A percentile compares a stretch with the other conserved stretches of the same genome.
These are phyloP conservation scores for Heteractis magnifica DNA, from an alignment of 92 coral and sea anemone species.

Conservation along the genomic window DNA sequence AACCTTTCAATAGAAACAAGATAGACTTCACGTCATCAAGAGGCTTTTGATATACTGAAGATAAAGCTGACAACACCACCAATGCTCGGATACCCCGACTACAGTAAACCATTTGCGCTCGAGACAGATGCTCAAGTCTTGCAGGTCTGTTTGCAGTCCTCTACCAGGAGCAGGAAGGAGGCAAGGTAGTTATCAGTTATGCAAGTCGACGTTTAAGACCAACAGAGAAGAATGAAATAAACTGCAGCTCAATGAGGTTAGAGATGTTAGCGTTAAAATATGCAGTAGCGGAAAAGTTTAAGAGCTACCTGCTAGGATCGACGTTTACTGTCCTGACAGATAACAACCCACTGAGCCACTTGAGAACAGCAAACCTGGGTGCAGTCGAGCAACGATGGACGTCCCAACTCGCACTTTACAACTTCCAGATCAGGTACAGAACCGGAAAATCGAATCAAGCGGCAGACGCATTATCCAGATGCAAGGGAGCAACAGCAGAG, in stretches of 20 bases:
- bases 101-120: constrained; percentile 15
- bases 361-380: constrained; percentile 50
- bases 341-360: constrained; percentile 58
- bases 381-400: constrained; percentile 70
- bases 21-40: constrained; percentile 31
- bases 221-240: constrained; percentile 44
- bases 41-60: constrained; percentile 22
- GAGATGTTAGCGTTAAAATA: constrained; percentile 50
- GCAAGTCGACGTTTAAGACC: constrained; percentile 60
- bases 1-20: constrained; percentile 12
- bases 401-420: constrained; percentile 54
- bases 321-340: constrained; percentile 46
- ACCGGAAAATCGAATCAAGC: constrained; percentile 48
- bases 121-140: constrained; percentile 41
- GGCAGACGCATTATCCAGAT: constrained; percentile 62
- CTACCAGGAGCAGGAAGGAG: constrained; percentile 41
- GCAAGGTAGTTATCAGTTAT: constrained; percentile 49
- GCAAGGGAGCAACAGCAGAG: neutral
- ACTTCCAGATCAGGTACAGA: constrained; percentile 44
- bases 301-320: constrained; percentile 53
- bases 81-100: constrained; percentile 34
- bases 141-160: constrained; percentile 40
- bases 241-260: constrained; percentile 52
- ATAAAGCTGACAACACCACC: constrained; percentile 15
- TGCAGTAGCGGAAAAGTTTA: constrained; percentile 48